phyloP scores from a whole-genome alignment of 53 echinoderm and acorn worm species.

The Arbacia lixula region DNA sequence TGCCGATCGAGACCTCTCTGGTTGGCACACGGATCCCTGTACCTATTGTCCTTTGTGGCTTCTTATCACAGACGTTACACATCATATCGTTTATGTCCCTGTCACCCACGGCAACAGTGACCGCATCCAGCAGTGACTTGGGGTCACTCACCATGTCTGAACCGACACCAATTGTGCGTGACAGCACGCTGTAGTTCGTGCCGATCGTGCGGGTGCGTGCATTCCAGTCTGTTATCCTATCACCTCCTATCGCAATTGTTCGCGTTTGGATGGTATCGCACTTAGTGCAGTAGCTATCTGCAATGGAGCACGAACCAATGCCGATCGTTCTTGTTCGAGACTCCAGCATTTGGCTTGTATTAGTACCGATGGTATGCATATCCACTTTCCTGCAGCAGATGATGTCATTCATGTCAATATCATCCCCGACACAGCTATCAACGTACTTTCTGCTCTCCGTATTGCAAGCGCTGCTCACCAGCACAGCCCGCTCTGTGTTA shows the following conservation, averaged over 20 bases:
- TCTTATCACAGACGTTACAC: constrained; percentile 79
- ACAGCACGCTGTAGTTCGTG: constrained; percentile 72
- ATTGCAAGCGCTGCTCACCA: constrained; percentile 25
- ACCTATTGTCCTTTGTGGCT: constrained; percentile 63
- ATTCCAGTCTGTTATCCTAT: constrained; percentile 38
- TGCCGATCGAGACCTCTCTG: constrained; percentile 63
- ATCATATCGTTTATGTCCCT: constrained; percentile 64
- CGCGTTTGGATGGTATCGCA: constrained; percentile 60
- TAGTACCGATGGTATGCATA: constrained; percentile 52
- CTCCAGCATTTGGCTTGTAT: constrained; percentile 42
- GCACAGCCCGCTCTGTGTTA: constrained; percentile 8
- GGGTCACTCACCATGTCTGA: constrained; percentile 45
- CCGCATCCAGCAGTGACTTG: constrained; percentile 35
- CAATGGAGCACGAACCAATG: constrained; percentile 42
- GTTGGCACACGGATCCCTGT: constrained; percentile 48
- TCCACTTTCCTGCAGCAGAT: constrained; percentile 61
- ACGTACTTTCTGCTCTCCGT: constrained; percentile 10
- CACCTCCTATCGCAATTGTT: constrained; percentile 61
- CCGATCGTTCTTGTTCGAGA: constrained; percentile 24
- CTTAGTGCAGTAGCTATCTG: constrained; percentile 59
- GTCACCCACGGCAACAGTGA: constrained; percentile 70
- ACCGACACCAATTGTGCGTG: constrained; percentile 81
- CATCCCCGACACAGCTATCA: constrained; percentile 48
- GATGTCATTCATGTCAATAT: constrained; percentile 38
- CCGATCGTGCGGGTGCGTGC: constrained; percentile 71